Conservation (phyloP, 2,797 vertebrate genomes). For the Dendrocincla tyrannina region DNA sequence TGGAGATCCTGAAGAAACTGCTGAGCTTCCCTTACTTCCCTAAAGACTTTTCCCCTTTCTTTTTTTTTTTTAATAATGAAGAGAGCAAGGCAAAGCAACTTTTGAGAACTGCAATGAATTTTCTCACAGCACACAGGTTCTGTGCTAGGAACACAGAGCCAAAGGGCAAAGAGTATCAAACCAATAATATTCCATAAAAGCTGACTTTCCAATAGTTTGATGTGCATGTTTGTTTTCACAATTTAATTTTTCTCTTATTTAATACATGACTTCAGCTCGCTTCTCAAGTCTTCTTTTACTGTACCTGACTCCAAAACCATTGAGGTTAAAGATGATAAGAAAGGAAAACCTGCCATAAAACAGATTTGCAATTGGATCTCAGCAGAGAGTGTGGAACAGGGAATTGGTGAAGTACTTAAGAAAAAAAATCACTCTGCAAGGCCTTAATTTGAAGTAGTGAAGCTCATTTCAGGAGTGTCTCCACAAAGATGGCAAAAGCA, state of each 20-base stretch:
- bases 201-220: not conserved
- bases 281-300: not conserved
- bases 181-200: not conserved
- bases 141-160: not conserved
- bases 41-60: not conserved
- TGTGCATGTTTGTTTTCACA: not conserved
- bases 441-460: not conserved
- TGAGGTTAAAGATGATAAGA: not conserved
- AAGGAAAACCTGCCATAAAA: not conserved
- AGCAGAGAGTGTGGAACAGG: not conserved
- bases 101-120: not conserved
- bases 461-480: not conserved
- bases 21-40: not conserved
- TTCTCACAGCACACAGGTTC: not conserved
- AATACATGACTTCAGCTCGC: not conserved
- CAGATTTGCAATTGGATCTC: not conserved
- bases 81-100: not conserved
- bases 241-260: not conserved
- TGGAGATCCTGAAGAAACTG: not conserved
- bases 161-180: not conserved
- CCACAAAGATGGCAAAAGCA: not conserved
- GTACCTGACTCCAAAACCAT: not conserved
- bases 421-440: not conserved
- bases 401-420: not conserved
- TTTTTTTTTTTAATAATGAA: not conserved